Conservation (phyloP, 2,797 vertebrate species). For the Vespertilio murinus region DNA sequence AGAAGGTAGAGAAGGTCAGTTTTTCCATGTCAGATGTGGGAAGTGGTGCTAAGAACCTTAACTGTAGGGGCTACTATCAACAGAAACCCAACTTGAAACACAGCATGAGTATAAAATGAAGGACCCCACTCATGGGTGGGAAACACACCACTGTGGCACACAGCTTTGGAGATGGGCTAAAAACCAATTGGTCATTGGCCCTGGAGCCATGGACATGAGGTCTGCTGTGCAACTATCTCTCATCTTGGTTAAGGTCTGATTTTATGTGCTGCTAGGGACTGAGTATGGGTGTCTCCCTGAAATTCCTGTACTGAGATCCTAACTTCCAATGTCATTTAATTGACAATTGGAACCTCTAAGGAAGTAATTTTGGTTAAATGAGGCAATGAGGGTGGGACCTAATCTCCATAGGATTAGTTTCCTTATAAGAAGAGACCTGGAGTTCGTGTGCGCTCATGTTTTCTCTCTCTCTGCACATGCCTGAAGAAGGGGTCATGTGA, state of each 20-base stretch:
- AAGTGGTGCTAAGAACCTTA: not conserved
- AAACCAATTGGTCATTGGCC: not conserved
- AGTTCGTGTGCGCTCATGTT: not conserved
- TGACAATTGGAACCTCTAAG: not conserved
- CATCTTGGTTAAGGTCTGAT: not conserved
- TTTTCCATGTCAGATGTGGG: not conserved
- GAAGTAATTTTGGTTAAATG: not conserved
- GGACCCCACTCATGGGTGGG: not conserved
- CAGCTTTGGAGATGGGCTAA: not conserved
- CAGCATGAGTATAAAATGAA: not conserved
- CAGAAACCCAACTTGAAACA: not conserved
- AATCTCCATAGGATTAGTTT: not conserved
- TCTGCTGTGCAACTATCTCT: not conserved
- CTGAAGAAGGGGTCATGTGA: not conserved
- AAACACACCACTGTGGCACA: not conserved
- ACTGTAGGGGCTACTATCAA: not conserved
- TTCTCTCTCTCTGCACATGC: not conserved
- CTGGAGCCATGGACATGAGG: not conserved
- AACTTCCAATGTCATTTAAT: not conserved
- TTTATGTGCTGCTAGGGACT: not conserved
- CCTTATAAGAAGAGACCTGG: not conserved
- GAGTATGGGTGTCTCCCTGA: not conserved
- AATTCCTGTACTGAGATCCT: not conserved
- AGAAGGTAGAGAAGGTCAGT: not conserved
- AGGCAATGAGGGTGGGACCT: not conserved